Percentiles rank a stretch among this genome's conserved stretches.
phyloP scores from a whole-genome alignment of 2,888 invertebrate genomes.

The Lapara coniferarum region DNA sequence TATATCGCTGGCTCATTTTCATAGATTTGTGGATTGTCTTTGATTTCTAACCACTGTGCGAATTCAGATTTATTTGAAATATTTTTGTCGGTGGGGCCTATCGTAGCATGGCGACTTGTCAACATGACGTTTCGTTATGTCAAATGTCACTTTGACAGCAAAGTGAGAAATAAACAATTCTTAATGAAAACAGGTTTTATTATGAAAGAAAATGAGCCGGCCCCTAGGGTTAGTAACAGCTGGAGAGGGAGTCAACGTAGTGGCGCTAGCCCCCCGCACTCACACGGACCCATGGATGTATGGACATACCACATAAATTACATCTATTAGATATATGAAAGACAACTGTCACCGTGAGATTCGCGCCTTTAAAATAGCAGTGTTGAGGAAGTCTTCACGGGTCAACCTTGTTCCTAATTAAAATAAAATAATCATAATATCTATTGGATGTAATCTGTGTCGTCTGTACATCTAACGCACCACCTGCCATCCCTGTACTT shows the following conservation, averaged over 20 bases:
- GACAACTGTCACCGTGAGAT: no score
- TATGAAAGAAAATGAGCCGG: conserved; percentile 50
- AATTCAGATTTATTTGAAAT: conserved; percentile 1
- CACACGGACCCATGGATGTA: conserved; percentile 29
- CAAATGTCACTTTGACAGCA: conserved; percentile 8
- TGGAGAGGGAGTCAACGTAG: conserved; percentile 74
- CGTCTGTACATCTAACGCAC: neutral
- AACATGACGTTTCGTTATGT: conserved; percentile 4
- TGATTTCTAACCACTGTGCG: neutral
- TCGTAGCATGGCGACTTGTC: conserved; percentile 12
- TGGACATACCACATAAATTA: neutral
- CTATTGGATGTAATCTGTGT: neutral
- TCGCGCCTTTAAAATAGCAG: no score
- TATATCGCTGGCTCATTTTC: conserved; percentile 54
- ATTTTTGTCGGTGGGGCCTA: neutral
- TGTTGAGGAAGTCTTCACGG: no score
- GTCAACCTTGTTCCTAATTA: no score
- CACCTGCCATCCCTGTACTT: neutral
- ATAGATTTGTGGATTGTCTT: neutral
- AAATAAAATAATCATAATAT: neutral
- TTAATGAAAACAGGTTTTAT: no score
- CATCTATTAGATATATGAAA: neutral
- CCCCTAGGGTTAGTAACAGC: conserved; percentile 58
- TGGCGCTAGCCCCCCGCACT: conserved; percentile 41
- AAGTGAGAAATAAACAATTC: conserved; percentile 1